These are phyloP conservation scores for Drosophila phalerata DNA, from an alignment of 2,888 invertebrate genomes.

Conservation along the genomic window DNA sequence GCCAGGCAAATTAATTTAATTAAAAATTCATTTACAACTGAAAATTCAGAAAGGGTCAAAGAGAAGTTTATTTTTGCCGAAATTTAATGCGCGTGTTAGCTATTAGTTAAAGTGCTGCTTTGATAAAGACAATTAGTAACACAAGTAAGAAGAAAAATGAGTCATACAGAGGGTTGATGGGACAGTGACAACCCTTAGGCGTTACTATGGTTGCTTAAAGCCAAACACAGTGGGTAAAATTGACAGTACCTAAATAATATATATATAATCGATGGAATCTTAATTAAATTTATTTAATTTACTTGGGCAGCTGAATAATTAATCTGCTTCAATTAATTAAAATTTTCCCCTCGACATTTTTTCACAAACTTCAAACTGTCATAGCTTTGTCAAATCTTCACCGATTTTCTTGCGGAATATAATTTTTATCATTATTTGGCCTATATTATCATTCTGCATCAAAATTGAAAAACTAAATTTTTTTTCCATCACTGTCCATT, in stretches of 20 bases:
- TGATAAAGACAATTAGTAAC: conserved; percentile 39
- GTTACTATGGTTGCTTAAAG: neutral
- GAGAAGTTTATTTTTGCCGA: neutral
- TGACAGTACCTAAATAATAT: neutral
- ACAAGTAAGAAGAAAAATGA: neutral
- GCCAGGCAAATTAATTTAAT: conserved; percentile 46
- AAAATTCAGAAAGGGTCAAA: neutral
- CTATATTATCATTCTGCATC: too few species aligned
- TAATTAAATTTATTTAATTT: too few species aligned
- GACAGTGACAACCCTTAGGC: neutral
- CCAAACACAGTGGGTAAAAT: neutral
- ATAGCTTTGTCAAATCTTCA: too few species aligned
- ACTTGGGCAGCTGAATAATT: too few species aligned
- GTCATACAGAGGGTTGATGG: neutral
- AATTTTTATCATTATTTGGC: too few species aligned
- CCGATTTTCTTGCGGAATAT: too few species aligned
- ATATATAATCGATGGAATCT: too few species aligned
- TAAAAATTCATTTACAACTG: conserved; percentile 31
- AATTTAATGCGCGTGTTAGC: conserved; percentile 51
- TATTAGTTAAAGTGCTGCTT: conserved; percentile 57
- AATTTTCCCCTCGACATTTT: too few species aligned
- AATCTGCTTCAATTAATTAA: too few species aligned
- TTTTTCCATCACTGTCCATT: too few species aligned
- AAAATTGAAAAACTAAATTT: too few species aligned
- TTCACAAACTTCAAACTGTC: too few species aligned